Evolutionary conservation across 2,113 vertebrate genomes (phyloP).

Genomic region (Taurulus bubalis): DNA sequence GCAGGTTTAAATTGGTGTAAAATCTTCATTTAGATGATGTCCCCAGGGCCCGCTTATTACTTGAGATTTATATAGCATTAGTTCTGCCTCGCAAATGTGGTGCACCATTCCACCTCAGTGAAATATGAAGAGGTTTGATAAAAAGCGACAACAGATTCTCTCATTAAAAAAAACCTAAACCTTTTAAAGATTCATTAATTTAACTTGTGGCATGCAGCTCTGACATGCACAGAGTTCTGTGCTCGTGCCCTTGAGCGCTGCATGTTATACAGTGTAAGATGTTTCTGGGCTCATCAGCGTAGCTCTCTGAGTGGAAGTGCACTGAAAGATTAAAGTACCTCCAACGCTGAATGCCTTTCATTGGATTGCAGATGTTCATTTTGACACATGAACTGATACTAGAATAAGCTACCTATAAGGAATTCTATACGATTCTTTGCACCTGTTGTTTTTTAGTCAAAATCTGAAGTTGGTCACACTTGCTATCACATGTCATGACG

Average conservation of each 20-base stretch:
- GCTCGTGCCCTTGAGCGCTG: slow-evolving; percentile 69
- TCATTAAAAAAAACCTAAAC: slow-evolving; percentile 80
- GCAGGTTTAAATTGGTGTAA: slow-evolving; percentile 84
- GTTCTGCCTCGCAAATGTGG: slow-evolving; percentile 85
- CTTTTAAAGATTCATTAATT: slow-evolving; percentile 85
- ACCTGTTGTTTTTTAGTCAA: slow-evolving; percentile 44
- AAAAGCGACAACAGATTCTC: slow-evolving; percentile 82
- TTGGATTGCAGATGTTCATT: slow-evolving; percentile 34
- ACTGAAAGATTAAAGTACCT: slow-evolving; percentile 56
- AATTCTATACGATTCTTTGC: slow-evolving; percentile 34
- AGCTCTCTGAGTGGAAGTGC: slow-evolving; percentile 48
- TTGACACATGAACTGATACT: slow-evolving; percentile 13
- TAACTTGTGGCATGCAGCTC: slow-evolving; percentile 80
- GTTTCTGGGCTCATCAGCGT: slow-evolving; percentile 46
- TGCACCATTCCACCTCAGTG: slow-evolving; percentile 82
- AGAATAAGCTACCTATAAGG: slow-evolving; percentile 13
- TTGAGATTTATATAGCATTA: slow-evolving; percentile 85
- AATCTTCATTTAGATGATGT: slow-evolving; percentile 85
- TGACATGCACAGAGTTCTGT: slow-evolving; percentile 70
- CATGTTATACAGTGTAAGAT: slow-evolving; percentile 58
- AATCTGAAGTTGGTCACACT: slow-evolving; percentile 42
- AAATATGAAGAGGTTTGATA: slow-evolving; percentile 85
- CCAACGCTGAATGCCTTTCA: slow-evolving; percentile 29
- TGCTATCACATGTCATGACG: slow-evolving; percentile 34
- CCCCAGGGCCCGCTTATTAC: slow-evolving; percentile 81